phyloP scores from a whole-genome alignment of 2,888 invertebrate species.

The Lucinisca nassula region DNA sequence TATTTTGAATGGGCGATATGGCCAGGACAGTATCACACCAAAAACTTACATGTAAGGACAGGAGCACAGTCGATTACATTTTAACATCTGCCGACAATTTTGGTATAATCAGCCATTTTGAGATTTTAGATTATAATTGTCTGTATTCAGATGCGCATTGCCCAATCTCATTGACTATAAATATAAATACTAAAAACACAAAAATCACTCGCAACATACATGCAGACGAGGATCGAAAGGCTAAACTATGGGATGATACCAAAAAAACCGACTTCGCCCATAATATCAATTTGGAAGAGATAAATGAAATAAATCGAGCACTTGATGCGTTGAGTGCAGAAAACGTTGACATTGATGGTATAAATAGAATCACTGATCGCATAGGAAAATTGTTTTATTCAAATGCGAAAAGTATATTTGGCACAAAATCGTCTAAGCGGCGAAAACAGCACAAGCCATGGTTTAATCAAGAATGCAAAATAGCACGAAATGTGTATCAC shows the following conservation, averaged over 20 bases:
- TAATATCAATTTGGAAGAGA: background rate
- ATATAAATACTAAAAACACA: background rate
- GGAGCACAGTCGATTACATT: conserved; percentile 17
- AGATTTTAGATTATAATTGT: background rate
- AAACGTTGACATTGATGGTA: background rate
- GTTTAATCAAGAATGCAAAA: background rate
- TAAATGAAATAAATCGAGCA: background rate
- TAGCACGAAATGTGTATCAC: background rate
- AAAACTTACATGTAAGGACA: background rate
- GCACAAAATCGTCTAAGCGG: background rate
- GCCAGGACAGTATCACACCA: background rate
- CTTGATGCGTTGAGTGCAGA: background rate
- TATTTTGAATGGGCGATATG: conserved; percentile 2
- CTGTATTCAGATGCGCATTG: background rate
- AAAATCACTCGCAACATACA: background rate
- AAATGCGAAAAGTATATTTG: background rate
- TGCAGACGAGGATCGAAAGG: background rate
- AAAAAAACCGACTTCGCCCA: background rate
- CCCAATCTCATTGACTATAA: background rate
- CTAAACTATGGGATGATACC: background rate
- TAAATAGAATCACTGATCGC: background rate
- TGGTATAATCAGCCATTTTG: background rate
- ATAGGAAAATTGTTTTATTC: background rate
- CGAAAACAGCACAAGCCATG: background rate
- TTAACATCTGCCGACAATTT: background rate